These are phyloP conservation scores for Microvelia longipes DNA, from an alignment of 1,140 invertebrate species.

Conservation along the genomic window DNA sequence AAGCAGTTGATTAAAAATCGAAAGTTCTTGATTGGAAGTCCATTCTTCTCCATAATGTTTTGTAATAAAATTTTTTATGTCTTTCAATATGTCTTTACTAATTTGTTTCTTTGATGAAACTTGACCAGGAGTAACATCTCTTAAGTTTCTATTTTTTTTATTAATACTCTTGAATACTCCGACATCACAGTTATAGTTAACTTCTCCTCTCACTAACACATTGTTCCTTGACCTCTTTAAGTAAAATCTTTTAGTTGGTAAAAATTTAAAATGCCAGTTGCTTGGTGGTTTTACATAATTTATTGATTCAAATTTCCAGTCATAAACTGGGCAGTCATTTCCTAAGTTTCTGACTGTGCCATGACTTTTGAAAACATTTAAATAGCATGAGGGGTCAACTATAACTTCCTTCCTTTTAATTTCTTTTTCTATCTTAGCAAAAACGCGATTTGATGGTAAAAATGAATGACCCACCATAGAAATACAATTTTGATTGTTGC, in stretches of 20 bases:
- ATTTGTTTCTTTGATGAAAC: not conserved
- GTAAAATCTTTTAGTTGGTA: constrained; percentile 14
- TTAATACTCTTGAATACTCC: not conserved
- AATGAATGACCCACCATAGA: constrained; percentile 23
- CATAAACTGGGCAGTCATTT: constrained; percentile 3
- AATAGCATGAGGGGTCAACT: constrained; percentile 11
- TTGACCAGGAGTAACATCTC: not conserved
- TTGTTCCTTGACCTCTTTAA: constrained; percentile 7
- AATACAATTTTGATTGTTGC: constrained; percentile 20
- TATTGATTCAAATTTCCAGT: constrained; percentile 12
- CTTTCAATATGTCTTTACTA: constrained; percentile 6
- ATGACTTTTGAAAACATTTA: constrained; percentile 11
- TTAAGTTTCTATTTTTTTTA: not conserved
- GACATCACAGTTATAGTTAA: constrained; percentile 2
- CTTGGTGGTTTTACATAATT: constrained; percentile 1
- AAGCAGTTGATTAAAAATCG: not conserved
- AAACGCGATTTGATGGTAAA: constrained; percentile 25
- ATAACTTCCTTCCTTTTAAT: constrained; percentile 20
- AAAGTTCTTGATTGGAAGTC: not conserved
- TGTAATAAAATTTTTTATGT: constrained; percentile 5
- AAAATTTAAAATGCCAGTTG: constrained; percentile 16
- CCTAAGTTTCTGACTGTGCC: constrained; percentile 12
- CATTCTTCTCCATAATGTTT: constrained; percentile 13
- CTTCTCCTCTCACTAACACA: constrained; percentile 13
- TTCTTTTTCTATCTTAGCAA: constrained; percentile 23